Conservation (phyloP, 2,888 invertebrate species). For the Helleia helle region DNA sequence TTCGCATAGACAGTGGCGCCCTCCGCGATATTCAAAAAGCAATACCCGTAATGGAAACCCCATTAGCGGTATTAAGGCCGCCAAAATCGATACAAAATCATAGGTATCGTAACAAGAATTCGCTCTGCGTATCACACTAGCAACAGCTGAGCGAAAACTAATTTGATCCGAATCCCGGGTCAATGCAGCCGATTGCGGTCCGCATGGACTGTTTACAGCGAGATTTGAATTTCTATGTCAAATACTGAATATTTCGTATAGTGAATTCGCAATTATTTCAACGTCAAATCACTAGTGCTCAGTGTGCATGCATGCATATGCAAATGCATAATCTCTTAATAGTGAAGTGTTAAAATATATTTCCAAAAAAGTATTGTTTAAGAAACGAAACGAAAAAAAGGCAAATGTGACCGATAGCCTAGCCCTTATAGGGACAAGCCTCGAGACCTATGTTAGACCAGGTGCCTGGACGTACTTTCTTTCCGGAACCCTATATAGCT, state of each 20-base stretch:
- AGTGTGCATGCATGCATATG: no score
- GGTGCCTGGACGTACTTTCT: no score
- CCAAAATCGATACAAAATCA: not conserved
- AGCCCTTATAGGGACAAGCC: no score
- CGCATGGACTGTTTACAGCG: constrained; percentile 19
- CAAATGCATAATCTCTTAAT: no score
- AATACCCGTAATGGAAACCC: not conserved
- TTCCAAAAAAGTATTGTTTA: no score
- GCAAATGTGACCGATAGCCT: no score
- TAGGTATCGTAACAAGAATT: not conserved
- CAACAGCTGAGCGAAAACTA: not conserved
- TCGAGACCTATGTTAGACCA: no score
- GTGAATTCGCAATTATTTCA: not conserved
- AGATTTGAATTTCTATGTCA: constrained; percentile 20
- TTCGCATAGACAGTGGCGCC: not conserved
- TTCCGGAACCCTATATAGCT: no score
- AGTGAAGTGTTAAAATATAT: no score
- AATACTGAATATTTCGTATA: not conserved
- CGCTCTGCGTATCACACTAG: not conserved
- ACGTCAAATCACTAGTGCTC: no score
- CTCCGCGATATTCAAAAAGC: not conserved
- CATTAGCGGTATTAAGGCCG: not conserved
- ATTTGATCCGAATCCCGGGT: constrained; percentile 12
- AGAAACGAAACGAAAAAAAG: no score
- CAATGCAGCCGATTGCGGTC: constrained; percentile 15